These are phyloP conservation scores for Oxyura jamaicensis DNA, from an alignment of 2,113 vertebrate species.

Conservation along the genomic window DNA sequence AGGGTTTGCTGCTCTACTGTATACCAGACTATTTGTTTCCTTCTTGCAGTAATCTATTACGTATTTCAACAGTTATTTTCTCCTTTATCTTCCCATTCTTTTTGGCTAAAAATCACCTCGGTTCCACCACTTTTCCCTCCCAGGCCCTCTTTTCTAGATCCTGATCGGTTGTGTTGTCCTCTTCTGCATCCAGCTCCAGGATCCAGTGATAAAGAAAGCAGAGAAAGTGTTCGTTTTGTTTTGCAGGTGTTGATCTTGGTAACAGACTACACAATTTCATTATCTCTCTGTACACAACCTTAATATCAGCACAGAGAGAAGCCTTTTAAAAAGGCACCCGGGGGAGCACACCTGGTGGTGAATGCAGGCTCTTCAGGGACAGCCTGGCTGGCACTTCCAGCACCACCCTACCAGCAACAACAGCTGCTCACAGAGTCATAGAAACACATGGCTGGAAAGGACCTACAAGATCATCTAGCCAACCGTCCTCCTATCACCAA, in stretches of 20 bases:
- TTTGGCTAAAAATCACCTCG: not conserved
- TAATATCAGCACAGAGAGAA: not conserved
- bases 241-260: not conserved
- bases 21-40: not conserved
- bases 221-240: not conserved
- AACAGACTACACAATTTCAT: not conserved
- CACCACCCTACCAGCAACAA: not conserved
- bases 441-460: too few species aligned
- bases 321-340: not conserved
- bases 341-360: not conserved
- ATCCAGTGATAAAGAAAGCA: not conserved
- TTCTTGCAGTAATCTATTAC: not conserved
- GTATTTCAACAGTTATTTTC: not conserved
- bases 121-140: not conserved
- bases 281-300: not conserved
- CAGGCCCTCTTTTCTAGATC: not conserved
- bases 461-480: too few species aligned
- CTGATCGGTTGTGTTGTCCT: not conserved
- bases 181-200: not conserved
- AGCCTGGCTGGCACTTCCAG: too few species aligned
- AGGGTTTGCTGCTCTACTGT: not conserved
- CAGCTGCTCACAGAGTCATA: too few species aligned
- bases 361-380: not conserved
- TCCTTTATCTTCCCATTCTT: not conserved
- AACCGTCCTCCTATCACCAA: too few species aligned